Percentiles rank a stretch among this genome's conserved stretches.
Conservation (phyloP, 2,797 vertebrate species). For the Alfaro cultratus region DNA sequence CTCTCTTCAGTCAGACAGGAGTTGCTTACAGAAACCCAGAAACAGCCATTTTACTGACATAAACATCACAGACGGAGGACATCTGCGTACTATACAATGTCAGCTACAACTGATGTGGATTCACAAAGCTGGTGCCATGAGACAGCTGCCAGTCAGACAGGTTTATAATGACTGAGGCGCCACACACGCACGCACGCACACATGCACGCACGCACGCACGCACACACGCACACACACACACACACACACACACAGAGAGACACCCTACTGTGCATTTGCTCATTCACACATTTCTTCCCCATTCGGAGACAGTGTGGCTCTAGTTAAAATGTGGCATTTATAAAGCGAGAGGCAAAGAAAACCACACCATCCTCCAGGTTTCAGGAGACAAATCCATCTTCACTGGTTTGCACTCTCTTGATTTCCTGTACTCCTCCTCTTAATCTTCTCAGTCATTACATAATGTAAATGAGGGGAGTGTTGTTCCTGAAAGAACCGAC, state of each 20-base stretch:
- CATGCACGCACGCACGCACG: too few species aligned
- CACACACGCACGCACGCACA: conserved; percentile 6
- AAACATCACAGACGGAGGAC: conserved; percentile 56
- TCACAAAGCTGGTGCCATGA: conserved; percentile 39
- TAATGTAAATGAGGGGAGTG: conserved; percentile 48
- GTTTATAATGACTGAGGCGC: conserved; percentile 40
- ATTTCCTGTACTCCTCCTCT: conserved; percentile 45
- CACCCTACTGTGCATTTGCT: conserved; percentile 26
- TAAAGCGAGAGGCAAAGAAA: conserved; percentile 72
- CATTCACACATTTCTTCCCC: conserved; percentile 29
- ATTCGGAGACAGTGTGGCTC: conserved; percentile 27
- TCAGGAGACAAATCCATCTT: conserved; percentile 52
- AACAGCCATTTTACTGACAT: conserved; percentile 32
- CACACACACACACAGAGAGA: too few species aligned
- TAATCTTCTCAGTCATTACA: conserved; percentile 49
- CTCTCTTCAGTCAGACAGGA: conserved; percentile 49
- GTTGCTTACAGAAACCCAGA: conserved; percentile 46
- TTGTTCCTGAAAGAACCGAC: conserved; percentile 34
- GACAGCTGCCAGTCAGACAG: conserved; percentile 43
- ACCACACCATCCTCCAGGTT: conserved; percentile 65
- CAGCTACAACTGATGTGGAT: conserved; percentile 51
- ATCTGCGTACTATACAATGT: conserved; percentile 71
- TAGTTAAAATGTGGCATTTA: conserved; percentile 75
- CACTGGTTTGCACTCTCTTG: conserved; percentile 9
- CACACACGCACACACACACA: too few species aligned